phyloP scores from a whole-genome alignment of 2,797 vertebrate species.

The Momotus momota region DNA sequence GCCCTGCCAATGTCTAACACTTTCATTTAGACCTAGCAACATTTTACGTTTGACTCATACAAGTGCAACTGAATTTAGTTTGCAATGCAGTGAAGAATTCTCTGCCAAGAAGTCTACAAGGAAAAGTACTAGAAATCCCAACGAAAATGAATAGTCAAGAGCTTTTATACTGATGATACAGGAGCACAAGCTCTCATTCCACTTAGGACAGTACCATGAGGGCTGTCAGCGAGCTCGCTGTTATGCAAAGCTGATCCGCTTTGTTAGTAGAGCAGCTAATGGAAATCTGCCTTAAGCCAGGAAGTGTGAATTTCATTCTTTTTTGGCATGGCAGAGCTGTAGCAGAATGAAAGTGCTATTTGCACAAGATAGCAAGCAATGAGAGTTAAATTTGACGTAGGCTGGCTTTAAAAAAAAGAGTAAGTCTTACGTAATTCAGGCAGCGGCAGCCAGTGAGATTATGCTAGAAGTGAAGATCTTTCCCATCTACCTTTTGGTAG shows the following conservation, averaged over 20 bases:
- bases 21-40: background rate
- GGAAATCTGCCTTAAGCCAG: conserved; percentile 42
- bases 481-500: background rate
- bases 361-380: background rate
- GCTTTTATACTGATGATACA: background rate
- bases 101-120: background rate
- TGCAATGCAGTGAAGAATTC: background rate
- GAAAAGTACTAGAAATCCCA: background rate
- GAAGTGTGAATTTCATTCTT: conserved; percentile 10
- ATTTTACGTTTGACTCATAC: background rate
- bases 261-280: conserved; percentile 2
- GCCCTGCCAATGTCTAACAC: background rate
- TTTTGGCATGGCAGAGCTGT: background rate
- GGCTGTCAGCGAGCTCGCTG: background rate
- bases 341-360: background rate
- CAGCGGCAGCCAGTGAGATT: background rate
- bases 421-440: background rate
- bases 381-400: background rate
- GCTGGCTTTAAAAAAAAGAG: background rate
- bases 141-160: background rate
- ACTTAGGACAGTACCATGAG: background rate
- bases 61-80: background rate
- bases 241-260: conserved; percentile 21
- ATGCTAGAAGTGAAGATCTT: background rate
- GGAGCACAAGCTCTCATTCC: background rate